Evolutionary conservation across 2,888 invertebrate species (phyloP).

Genomic region (Drosophila aldrichi): DNA sequence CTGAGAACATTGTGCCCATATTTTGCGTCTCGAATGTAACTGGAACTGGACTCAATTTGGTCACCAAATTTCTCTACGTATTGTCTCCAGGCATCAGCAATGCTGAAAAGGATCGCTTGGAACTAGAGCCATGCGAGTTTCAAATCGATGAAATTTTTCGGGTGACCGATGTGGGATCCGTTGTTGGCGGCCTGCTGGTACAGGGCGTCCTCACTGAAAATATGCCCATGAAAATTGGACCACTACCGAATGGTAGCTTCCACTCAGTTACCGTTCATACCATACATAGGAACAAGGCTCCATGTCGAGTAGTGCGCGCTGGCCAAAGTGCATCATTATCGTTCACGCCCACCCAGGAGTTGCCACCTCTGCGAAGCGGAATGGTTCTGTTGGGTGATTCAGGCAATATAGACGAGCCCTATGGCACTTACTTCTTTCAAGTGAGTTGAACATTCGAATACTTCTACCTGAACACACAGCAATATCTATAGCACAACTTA

Average conservation of each 20-base stretch:
- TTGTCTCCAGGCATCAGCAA: slow-evolving; percentile 89
- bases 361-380: slow-evolving; percentile 90
- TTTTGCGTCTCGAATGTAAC: slow-evolving; percentile 96
- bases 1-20: slow-evolving; percentile 90
- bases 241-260: slow-evolving; percentile 92
- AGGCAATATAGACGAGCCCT: slow-evolving; percentile 85
- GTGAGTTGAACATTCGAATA: slow-evolving; percentile 71
- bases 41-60: slow-evolving; percentile 92
- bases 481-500: neutral
- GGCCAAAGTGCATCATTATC: slow-evolving; percentile 95
- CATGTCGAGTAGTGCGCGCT: slow-evolving; percentile 94
- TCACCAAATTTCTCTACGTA: slow-evolving; percentile 94
- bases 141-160: slow-evolving; percentile 98
- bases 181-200: slow-evolving; percentile 93
- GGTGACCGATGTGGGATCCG: slow-evolving; percentile 92
- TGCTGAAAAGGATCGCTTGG: slow-evolving; percentile 89
- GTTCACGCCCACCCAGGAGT: slow-evolving; percentile 85
- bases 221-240: slow-evolving; percentile 91
- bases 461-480: neutral
- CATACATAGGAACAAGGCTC: slow-evolving; percentile 96
- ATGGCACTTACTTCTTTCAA: slow-evolving; percentile 89
- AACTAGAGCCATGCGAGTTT: slow-evolving; percentile 92
- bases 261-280: slow-evolving; percentile 91
- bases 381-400: slow-evolving; percentile 90
- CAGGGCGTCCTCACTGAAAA: slow-evolving; percentile 95